A percentile compares a stretch with the other conserved stretches of the same genome.
These are phyloP conservation scores for Rotaria sp. DNA, from an alignment of 2,888 invertebrate species.

Conservation along the genomic window DNA sequence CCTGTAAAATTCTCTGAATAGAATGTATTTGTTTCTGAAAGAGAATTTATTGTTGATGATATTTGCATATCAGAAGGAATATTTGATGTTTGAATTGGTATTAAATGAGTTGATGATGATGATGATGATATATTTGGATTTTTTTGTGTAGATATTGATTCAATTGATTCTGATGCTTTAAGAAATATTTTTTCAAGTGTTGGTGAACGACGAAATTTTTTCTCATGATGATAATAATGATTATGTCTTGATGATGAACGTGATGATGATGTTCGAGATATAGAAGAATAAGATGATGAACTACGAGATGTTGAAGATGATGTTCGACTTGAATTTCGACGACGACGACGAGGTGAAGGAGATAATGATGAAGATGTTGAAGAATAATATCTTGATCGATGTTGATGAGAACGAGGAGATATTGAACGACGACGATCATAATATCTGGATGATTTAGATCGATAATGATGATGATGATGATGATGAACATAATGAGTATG, in stretches of 20 bases:
- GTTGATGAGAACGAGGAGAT: not conserved
- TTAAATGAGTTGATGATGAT: not conserved
- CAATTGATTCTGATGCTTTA: not conserved
- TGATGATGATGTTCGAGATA: not conserved
- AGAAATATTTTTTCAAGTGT: constrained; percentile 7
- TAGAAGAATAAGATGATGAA: not conserved
- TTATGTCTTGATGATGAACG: not conserved
- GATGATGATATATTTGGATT: not conserved
- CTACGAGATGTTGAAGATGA: not conserved
- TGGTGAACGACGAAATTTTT: not conserved
- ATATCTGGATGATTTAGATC: not conserved
- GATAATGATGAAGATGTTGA: not conserved
- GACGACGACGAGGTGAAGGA: not conserved
- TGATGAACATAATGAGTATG: not conserved
- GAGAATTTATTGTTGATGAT: not conserved
- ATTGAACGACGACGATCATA: not conserved
- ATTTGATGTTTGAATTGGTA: not conserved
- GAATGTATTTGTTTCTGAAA: not conserved
- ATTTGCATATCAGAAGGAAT: not conserved
- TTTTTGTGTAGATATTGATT: not conserved
- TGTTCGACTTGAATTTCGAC: not conserved
- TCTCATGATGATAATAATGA: not conserved
- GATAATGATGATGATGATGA: not conserved
- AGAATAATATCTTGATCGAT: not conserved
- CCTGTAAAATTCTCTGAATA: not conserved